Evolutionary conservation across 2,888 invertebrate species (phyloP).

Genomic region (Eurytoma californica): DNA sequence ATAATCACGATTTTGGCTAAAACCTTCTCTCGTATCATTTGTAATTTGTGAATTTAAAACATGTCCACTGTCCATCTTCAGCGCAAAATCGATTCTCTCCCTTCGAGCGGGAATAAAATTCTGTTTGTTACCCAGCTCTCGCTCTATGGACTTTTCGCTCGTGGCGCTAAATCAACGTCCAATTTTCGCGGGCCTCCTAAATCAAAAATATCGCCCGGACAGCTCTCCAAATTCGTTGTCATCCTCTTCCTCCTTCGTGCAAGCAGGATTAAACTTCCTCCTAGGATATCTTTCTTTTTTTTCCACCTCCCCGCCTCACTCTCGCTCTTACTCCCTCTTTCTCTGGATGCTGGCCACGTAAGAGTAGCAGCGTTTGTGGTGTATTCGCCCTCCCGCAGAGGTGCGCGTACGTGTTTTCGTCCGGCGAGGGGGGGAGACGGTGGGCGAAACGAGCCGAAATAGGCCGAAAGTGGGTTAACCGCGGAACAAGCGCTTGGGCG

Average conservation of each 20-base stretch:
- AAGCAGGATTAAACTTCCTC: slow-evolving; percentile 38
- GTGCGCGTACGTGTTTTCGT: slow-evolving; percentile 27
- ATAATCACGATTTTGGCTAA: neutral
- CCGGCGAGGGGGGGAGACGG: neutral
- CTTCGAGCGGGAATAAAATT: slow-evolving; percentile 23
- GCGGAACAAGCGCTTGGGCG: slow-evolving; percentile 58
- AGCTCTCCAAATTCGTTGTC: slow-evolving; percentile 9
- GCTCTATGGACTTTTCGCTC: slow-evolving; percentile 1
- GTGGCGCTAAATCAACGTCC: slow-evolving; percentile 49
- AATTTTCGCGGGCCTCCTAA: slow-evolving; percentile 44
- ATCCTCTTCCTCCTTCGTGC: neutral
- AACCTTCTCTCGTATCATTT: neutral
- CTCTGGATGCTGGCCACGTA: slow-evolving; percentile 41
- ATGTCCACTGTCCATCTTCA: slow-evolving; percentile 10
- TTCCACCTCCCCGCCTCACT: neutral
- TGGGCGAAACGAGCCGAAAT: slow-evolving; percentile 50
- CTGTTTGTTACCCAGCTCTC: slow-evolving; percentile 32
- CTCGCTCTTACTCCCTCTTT: slow-evolving; percentile 21
- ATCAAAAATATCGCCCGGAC: slow-evolving; percentile 43
- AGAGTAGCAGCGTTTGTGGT: slow-evolving; percentile 25
- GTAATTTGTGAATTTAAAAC: slow-evolving; percentile 44
- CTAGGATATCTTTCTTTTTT: neutral
- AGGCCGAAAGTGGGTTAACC: slow-evolving; percentile 62
- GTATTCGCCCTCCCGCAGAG: neutral
- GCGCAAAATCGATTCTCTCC: slow-evolving; percentile 45